Evolutionary conservation across 2,797 vertebrate species (phyloP).

Genomic region (Acropternis orthonyx): DNA sequence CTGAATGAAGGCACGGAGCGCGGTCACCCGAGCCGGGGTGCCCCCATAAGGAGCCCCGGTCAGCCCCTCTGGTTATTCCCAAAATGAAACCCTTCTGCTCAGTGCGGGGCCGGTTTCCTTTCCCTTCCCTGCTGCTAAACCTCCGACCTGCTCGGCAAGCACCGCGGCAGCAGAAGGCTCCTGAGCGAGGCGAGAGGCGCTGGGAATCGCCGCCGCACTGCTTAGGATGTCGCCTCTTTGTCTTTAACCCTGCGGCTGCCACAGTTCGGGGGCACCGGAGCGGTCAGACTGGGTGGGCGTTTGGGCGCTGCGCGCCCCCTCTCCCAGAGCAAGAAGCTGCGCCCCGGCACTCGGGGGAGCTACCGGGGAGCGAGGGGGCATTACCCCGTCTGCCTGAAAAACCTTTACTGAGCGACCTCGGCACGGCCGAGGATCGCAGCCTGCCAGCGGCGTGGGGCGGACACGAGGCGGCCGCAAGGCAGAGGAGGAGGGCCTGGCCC

Average conservation of each 20-base stretch:
- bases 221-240: background rate
- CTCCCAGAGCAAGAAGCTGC: background rate
- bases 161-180: background rate
- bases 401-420: background rate
- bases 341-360: background rate
- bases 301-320: background rate
- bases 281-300: background rate
- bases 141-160: background rate
- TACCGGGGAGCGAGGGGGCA: background rate
- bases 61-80: background rate
- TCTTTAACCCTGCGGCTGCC: background rate
- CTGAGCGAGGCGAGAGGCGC: background rate
- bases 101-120: background rate
- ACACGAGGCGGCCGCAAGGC: background rate
- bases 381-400: background rate
- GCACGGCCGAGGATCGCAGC: background rate
- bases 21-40: background rate
- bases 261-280: background rate
- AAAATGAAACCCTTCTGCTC: background rate
- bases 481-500: background rate
- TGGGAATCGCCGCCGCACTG: background rate
- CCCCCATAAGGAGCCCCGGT: background rate
- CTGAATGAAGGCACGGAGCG: background rate
- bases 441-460: background rate
- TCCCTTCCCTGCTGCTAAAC: background rate